phyloP scores from a whole-genome alignment of 1,140 invertebrate species.

The Centruroides vittatus region DNA sequence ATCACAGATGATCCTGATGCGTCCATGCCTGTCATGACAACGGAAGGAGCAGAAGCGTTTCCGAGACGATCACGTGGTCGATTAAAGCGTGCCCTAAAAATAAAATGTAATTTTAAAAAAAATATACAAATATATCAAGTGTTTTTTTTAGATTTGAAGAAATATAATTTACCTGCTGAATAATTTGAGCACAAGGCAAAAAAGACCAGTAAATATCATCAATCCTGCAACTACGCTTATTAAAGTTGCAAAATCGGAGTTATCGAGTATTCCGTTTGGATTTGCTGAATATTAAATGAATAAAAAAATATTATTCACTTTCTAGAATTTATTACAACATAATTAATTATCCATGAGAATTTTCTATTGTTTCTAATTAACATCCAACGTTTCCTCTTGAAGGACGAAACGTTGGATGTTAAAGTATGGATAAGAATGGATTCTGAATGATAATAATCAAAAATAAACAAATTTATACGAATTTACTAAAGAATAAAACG shows the following conservation, averaged over 20 bases:
- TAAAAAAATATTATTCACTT: no score
- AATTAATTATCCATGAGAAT: no score
- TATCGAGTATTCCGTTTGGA: slow-evolving; percentile 8
- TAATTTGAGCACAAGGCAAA: slow-evolving; percentile 18
- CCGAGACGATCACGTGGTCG: not conserved
- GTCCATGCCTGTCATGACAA: not conserved
- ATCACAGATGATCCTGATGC: no score
- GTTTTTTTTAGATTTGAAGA: not conserved
- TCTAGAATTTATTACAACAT: no score
- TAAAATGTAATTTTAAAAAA: not conserved
- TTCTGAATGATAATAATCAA: no score
- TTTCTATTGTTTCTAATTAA: no score
- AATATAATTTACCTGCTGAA: slow-evolving; percentile 17
- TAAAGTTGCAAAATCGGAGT: slow-evolving; percentile 15
- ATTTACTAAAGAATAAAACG: no score
- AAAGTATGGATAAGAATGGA: no score
- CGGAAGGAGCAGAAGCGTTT: not conserved
- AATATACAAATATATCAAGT: not conserved
- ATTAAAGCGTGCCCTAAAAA: not conserved
- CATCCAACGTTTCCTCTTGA: no score
- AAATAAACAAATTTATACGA: no score
- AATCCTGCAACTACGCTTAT: slow-evolving; percentile 16
- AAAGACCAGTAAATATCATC: slow-evolving; percentile 14
- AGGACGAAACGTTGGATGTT: no score
- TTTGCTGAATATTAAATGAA: not conserved